These are phyloP conservation scores for Eristalis tenax DNA, from an alignment of 2,888 invertebrate genomes.

Conservation along the genomic window DNA sequence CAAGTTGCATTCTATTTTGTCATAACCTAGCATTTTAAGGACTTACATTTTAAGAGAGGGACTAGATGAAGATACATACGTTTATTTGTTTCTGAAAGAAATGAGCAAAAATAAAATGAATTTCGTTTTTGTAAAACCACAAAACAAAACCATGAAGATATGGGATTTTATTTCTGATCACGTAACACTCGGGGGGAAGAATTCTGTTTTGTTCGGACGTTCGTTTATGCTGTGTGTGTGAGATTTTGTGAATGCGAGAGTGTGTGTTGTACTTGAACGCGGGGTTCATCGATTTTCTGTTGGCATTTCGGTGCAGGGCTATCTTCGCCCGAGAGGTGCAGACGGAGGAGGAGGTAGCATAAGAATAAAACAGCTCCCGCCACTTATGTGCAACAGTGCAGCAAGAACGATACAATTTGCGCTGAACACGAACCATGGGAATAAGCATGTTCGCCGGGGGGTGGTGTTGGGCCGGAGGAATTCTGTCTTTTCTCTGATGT, in stretches of 20 bases:
- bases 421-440: too few relatives aligned
- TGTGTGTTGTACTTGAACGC: not conserved
- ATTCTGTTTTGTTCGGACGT: conserved; percentile 7
- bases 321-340: not conserved
- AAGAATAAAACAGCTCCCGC: conserved; percentile 12
- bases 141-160: not conserved
- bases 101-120: conserved; percentile 65
- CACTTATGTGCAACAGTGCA: conserved; percentile 39
- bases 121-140: conserved; percentile 66
- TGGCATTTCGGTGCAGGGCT: not conserved
- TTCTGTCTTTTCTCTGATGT: not conserved
- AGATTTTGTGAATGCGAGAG: not conserved
- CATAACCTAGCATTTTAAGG: conserved; percentile 46
- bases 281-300: conserved; percentile 28
- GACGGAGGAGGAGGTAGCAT: not conserved
- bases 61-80: conserved; percentile 40
- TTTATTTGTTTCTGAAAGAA: conserved; percentile 62
- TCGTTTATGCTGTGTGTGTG: not conserved
- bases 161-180: conserved; percentile 45
- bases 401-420: not conserved
- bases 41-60: conserved; percentile 47
- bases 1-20: conserved; percentile 36
- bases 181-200: conserved; percentile 21
- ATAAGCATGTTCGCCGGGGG: too few relatives aligned
- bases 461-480: not conserved